phyloP scores from a whole-genome alignment of 1,140 invertebrate species.

The Anoplolepis gracilipes region DNA sequence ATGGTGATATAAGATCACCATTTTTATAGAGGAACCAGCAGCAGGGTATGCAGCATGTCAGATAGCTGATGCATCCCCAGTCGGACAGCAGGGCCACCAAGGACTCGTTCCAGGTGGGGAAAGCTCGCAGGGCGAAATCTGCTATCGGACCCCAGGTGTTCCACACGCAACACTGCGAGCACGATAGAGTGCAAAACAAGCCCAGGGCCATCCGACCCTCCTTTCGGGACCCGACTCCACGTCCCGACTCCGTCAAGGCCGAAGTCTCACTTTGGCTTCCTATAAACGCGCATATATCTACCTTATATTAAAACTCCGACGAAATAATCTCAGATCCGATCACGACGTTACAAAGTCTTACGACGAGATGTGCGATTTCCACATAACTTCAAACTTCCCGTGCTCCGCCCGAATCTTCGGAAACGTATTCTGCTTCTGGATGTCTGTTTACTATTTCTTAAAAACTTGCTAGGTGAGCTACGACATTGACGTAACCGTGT shows the following conservation, averaged over 20 bases:
- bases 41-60: conserved; percentile 82
- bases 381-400: background rate
- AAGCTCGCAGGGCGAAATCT: conserved; percentile 82
- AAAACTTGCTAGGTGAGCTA: conserved; percentile 10
- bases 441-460: background rate
- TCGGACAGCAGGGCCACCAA: conserved; percentile 85
- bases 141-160: conserved; percentile 87
- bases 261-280: background rate
- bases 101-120: conserved; percentile 83
- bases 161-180: conserved; percentile 82
- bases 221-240: conserved; percentile 43
- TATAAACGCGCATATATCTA: background rate
- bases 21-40: conserved; percentile 84
- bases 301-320: background rate
- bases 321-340: too few species aligned
- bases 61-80: conserved; percentile 86
- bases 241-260: background rate
- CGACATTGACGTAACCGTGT: conserved; percentile 16
- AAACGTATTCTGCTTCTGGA: background rate
- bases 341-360: too few species aligned
- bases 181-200: conserved; percentile 72
- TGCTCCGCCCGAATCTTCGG: background rate
- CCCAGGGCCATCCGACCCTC: conserved; percentile 73
- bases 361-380: background rate
- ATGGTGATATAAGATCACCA: conserved; percentile 66